Conservation (phyloP, 2,888 invertebrate species). For the Palloptera scutellata region DNA sequence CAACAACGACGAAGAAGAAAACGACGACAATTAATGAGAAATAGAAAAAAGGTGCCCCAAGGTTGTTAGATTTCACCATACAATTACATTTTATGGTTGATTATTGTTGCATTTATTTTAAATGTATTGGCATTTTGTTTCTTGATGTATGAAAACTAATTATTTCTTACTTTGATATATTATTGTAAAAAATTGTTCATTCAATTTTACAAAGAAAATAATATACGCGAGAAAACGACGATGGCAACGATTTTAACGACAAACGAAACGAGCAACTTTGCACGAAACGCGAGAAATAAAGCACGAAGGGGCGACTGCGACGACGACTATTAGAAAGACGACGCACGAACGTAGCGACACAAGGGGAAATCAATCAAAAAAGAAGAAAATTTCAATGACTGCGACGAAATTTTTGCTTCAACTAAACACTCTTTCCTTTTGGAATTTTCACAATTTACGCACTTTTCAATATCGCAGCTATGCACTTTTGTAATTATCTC, state of each 20-base stretch:
- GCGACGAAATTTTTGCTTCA: slow-evolving; percentile 43
- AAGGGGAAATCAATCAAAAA: slow-evolving; percentile 38
- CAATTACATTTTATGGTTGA: background rate
- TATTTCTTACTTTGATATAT: too few relatives aligned
- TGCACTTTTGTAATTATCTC: background rate
- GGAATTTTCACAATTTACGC: slow-evolving; percentile 3
- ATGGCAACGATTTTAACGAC: slow-evolving; percentile 3
- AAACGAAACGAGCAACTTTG: slow-evolving; percentile 21
- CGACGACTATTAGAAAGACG: slow-evolving; percentile 34
- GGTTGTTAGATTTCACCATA: slow-evolving; percentile 2
- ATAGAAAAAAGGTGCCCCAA: background rate
- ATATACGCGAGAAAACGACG: background rate
- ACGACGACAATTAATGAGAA: background rate
- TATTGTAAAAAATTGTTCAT: too few relatives aligned
- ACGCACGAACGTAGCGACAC: slow-evolving; percentile 20
- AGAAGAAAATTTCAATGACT: slow-evolving; percentile 31
- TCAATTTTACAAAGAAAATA: too few relatives aligned
- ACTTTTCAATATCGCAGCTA: background rate
- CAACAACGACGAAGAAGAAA: background rate
- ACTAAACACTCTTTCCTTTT: slow-evolving; percentile 1
- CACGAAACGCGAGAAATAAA: slow-evolving; percentile 26
- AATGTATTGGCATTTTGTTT: background rate
- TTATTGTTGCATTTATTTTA: too few relatives aligned
- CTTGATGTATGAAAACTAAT: background rate
- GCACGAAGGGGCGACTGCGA: slow-evolving; percentile 27